phyloP scores from a whole-genome alignment of 2,113 vertebrate genomes.

The Pedetes capensis region DNA sequence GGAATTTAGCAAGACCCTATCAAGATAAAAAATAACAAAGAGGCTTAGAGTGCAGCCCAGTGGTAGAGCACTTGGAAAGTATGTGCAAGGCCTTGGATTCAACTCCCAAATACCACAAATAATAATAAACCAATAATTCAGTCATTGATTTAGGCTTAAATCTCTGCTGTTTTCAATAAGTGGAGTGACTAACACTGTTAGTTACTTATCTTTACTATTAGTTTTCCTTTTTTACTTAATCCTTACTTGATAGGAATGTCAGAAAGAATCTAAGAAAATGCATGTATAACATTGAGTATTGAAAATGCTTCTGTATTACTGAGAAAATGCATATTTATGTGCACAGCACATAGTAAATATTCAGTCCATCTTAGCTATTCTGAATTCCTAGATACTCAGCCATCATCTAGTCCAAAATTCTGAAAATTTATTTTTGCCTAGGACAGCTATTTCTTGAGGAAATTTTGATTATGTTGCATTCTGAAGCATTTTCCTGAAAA shows the following conservation, averaged over 20 bases:
- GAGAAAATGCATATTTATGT: neutral
- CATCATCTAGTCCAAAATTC: neutral
- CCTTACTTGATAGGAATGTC: neutral
- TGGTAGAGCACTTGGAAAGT: too few relatives aligned
- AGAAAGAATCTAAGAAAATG: neutral
- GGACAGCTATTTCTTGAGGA: conserved; percentile 45
- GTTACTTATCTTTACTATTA: neutral
- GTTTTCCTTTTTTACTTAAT: conserved; percentile 8
- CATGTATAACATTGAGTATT: neutral
- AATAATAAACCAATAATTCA: neutral
- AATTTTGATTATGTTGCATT: conserved; percentile 13
- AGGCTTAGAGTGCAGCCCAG: too few relatives aligned
- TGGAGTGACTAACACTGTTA: neutral
- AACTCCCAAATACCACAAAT: too few relatives aligned
- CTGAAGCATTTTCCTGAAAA: conserved; percentile 6
- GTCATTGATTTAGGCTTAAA: neutral
- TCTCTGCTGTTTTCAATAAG: conserved; percentile 8
- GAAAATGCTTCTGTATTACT: neutral
- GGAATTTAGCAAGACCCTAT: too few relatives aligned
- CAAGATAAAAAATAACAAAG: too few relatives aligned
- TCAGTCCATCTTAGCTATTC: neutral
- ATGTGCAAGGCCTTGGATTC: too few relatives aligned
- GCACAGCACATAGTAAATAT: neutral
- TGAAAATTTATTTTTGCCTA: conserved; percentile 20
- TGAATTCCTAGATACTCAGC: neutral